Evolutionary conservation across 2,113 vertebrate genomes (phyloP).

Genomic region (Marmota flaviventris): DNA sequence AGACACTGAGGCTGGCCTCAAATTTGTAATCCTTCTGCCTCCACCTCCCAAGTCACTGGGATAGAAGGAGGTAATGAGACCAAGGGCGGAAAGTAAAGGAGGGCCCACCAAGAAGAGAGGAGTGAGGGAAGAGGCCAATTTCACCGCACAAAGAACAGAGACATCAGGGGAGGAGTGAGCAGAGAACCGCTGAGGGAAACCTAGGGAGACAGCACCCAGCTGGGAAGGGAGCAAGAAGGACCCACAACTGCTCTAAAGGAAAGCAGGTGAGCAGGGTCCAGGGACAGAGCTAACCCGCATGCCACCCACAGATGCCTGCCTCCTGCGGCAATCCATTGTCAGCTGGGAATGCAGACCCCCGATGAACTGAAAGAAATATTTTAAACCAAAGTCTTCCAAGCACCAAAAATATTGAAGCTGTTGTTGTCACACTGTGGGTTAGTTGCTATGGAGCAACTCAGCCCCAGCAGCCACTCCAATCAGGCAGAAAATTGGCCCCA

Average conservation of each 20-base stretch:
- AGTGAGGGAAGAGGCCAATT: neutral
- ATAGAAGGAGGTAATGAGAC: neutral
- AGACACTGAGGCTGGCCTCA: too few relatives aligned
- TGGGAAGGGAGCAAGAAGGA: neutral
- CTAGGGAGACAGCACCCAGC: neutral
- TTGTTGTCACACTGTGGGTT: constrained; percentile 58
- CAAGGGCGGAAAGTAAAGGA: neutral
- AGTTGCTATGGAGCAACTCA: constrained; percentile 72
- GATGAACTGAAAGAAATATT: constrained; percentile 49
- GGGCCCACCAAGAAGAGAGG: too few relatives aligned
- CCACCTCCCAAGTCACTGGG: too few relatives aligned
- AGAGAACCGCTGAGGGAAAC: neutral
- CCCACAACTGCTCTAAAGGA: neutral
- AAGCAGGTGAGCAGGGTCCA: neutral
- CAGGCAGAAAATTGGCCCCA: constrained; percentile 23
- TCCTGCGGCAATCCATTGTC: neutral
- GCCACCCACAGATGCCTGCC: neutral
- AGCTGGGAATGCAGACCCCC: neutral
- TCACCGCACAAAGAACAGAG: rapidly evolving
- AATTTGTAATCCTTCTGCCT: too few relatives aligned
- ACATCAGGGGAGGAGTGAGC: neutral
- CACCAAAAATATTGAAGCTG: constrained; percentile 71
- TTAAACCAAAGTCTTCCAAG: constrained; percentile 55
- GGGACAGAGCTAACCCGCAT: neutral
- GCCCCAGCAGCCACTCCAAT: constrained; percentile 38